Conservation (phyloP, 2,888 invertebrate species). For the Temnothorax ravouxi region DNA sequence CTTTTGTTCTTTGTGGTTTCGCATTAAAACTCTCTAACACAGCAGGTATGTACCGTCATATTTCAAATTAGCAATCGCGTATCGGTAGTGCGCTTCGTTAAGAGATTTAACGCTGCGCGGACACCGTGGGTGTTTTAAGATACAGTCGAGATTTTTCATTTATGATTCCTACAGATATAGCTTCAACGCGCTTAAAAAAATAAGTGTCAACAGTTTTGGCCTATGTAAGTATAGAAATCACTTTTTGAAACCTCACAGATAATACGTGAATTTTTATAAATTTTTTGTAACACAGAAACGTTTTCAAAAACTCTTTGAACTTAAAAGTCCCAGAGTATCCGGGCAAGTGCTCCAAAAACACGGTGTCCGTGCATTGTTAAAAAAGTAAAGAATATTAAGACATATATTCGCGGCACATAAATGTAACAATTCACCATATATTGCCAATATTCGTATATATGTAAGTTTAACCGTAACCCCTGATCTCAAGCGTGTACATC, state of each 20-base stretch:
- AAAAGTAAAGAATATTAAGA: background rate
- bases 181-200: too few relatives aligned
- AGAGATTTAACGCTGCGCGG: background rate
- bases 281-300: too few relatives aligned
- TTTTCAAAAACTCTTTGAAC: too few relatives aligned
- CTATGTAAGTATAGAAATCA: too few relatives aligned
- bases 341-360: too few relatives aligned
- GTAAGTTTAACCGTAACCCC: constrained; percentile 9
- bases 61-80: background rate
- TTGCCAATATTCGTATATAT: background rate
- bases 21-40: background rate
- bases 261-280: too few relatives aligned
- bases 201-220: too few relatives aligned
- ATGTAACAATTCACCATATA: background rate
- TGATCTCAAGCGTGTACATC: constrained; percentile 4
- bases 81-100: background rate
- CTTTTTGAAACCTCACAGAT: too few relatives aligned
- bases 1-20: background rate
- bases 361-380: background rate
- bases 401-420: background rate
- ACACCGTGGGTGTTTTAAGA: too few relatives aligned
- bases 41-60: background rate
- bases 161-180: too few relatives aligned
- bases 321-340: too few relatives aligned
- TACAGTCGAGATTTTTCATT: too few relatives aligned